These are phyloP conservation scores for Alectoris magna DNA, from an alignment of 2,797 vertebrate genomes.

Conservation along the genomic window DNA sequence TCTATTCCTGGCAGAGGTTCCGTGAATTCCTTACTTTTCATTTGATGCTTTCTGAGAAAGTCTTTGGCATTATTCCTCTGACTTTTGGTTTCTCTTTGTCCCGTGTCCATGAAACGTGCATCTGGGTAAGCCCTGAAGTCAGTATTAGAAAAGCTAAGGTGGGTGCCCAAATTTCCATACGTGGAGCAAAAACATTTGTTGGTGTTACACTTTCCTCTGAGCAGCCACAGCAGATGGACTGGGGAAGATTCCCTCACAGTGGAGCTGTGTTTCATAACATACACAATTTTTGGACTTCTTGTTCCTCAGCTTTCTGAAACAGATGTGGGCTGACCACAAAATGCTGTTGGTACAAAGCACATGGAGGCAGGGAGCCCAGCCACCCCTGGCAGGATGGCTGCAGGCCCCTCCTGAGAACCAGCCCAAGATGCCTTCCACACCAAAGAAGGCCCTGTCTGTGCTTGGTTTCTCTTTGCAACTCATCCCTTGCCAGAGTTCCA, in stretches of 20 bases:
- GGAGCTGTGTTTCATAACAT: neutral
- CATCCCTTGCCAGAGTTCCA: neutral
- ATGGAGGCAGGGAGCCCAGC: neutral
- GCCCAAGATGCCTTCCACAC: neutral
- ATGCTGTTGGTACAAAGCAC: neutral
- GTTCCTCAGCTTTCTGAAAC: neutral
- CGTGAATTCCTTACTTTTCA: neutral
- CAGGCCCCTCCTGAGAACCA: neutral
- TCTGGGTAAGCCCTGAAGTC: neutral
- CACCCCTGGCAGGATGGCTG: neutral
- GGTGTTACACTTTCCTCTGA: neutral
- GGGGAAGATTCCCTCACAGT: neutral
- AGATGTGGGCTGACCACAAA: neutral
- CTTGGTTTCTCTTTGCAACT: neutral
- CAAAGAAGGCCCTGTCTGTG: neutral
- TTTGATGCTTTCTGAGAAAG: neutral
- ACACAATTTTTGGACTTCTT: neutral
- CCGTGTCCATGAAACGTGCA: neutral
- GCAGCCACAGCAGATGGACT: neutral
- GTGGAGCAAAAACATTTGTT: neutral
- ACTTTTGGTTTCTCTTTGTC: neutral
- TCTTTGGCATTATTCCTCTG: neutral
- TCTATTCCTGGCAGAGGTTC: neutral
- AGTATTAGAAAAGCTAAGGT: neutral
- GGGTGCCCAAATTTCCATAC: neutral